These are phyloP conservation scores for Odocoileus hemionus DNA, from an alignment of 2,113 vertebrate species.

Conservation along the genomic window DNA sequence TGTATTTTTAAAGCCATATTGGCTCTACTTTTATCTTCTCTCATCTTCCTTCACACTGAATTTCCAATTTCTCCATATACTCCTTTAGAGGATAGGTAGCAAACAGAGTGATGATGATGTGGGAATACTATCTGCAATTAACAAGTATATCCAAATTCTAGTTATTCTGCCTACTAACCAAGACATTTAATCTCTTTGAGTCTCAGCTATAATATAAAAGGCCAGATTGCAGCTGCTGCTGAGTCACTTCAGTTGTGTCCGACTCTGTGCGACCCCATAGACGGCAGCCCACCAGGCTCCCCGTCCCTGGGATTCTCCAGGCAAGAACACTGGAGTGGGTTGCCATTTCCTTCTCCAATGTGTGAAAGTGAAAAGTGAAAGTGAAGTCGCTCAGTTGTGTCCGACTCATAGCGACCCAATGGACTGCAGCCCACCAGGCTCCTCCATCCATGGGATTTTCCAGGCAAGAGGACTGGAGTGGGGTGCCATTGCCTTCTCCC, in stretches of 20 bases:
- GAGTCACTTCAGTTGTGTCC: rapidly evolving
- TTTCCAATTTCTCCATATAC: neutral
- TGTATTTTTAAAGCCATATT: neutral
- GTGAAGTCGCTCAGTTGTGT: too few species aligned
- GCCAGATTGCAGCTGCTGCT: neutral
- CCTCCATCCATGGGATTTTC: too few species aligned
- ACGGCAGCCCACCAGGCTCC: too few species aligned
- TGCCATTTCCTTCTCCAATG: too few species aligned
- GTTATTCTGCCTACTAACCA: neutral
- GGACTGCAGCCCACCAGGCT: too few species aligned
- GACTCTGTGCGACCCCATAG: too few species aligned
- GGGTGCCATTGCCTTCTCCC: too few species aligned
- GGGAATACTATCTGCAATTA: neutral
- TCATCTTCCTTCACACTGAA: neutral
- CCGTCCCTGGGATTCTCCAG: too few species aligned
- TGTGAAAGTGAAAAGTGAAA: too few species aligned
- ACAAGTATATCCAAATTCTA: neutral
- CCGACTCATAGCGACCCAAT: too few species aligned
- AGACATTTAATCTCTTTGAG: neutral
- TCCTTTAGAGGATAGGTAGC: neutral
- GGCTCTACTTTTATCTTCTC: neutral
- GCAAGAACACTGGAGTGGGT: too few species aligned
- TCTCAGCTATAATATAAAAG: neutral
- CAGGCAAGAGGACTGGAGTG: too few species aligned
- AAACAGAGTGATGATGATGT: neutral